Base-by-base conservation (phyloP, 2,888 invertebrate species). In the Mythimna ferrago region DNA sequence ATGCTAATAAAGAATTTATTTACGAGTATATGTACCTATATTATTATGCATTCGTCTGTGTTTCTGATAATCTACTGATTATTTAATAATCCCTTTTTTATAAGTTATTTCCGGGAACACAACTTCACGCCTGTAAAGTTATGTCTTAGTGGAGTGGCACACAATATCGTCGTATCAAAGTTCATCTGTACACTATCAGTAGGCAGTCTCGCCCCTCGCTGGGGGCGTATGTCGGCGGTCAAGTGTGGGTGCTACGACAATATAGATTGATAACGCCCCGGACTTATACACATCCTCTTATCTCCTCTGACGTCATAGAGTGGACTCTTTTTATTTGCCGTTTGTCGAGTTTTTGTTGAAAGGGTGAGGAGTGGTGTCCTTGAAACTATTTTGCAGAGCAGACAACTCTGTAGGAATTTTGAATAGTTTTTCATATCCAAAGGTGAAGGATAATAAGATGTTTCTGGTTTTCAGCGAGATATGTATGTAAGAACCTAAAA, bases 231-330 rank as follows among this genome's bases (percentile, higher is more conserved):
- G 83, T 73, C 71, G 57, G 38, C 82, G 84, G 86, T 79, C 86
- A 84, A 84, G 73, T 73, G 76, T 70, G 80, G 62, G 73, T 71
- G 76, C 71, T 83, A 64, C 81, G 62, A 72, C 66, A 66, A 78
- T 81, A 78, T 78, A 83, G 82, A 86, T 84, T 84, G 84, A 86
- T 84, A 84, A 80, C 78, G 80, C 80, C 80, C 80, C 84, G 69
- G 81, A 81, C 58, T 83, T 83, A 83, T 70, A 60, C 64, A 76
- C 84, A 83, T 81, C 84, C 76, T 83, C 63, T 76, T 81, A 81
- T 83, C 80, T 81, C 67, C 64, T 80, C 53, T 75, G 66, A 83
- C 76, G 81, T 75, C 66, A 82, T 16, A 32, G n/a, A 63, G 53
- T 78, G 21, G 9, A 57, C 53, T 80, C 65, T 65, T 53, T 80